A percentile compares a stretch with the other conserved stretches of the same genome.
Evolutionary conservation across 2,797 vertebrate genomes (phyloP).

Genomic region (Bovichtus diacanthus): DNA sequence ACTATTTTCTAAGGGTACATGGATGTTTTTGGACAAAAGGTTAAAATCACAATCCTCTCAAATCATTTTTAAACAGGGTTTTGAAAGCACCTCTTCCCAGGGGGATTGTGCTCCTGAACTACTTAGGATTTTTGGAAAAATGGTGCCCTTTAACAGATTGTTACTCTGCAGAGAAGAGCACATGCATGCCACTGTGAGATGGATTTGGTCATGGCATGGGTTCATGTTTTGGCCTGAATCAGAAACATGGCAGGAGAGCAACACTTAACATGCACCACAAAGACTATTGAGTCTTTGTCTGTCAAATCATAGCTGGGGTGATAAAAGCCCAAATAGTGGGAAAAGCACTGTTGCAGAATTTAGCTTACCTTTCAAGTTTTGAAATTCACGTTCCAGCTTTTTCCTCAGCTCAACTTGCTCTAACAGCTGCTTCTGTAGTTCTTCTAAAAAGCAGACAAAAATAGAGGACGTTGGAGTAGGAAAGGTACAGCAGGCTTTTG

Average conservation of each 20-base stretch:
- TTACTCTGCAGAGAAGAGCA: background rate
- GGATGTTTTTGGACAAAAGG: conserved; percentile 6
- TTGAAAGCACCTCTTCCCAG: conserved; percentile 25
- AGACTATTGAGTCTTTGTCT: background rate
- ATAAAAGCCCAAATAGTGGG: conserved; percentile 5
- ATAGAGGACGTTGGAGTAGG: conserved; percentile 32
- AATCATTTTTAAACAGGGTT: conserved; percentile 24
- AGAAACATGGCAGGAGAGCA: conserved; percentile 1
- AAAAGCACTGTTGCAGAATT: conserved; percentile 23
- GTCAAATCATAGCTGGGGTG: background rate
- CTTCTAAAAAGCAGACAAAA: conserved; percentile 85
- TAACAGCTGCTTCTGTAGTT: conserved; percentile 95
- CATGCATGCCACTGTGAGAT: background rate
- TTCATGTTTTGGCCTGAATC: conserved; percentile 21
- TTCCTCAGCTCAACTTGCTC: conserved; percentile 98
- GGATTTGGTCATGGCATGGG: conserved; percentile 7
- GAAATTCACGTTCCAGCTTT: conserved; percentile 97
- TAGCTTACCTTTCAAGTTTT: conserved; percentile 94
- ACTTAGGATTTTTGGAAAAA: conserved; percentile 39
- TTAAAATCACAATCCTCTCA: conserved; percentile 31
- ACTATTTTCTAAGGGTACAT: background rate
- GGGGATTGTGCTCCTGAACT: conserved; percentile 43
- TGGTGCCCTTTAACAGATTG: conserved; percentile 11
- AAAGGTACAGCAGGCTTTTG: conserved; percentile 9
- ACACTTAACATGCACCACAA: conserved; percentile 22